Evolutionary conservation across 2,888 invertebrate species (phyloP).

Genomic region (Falcaria lacertinaria): DNA sequence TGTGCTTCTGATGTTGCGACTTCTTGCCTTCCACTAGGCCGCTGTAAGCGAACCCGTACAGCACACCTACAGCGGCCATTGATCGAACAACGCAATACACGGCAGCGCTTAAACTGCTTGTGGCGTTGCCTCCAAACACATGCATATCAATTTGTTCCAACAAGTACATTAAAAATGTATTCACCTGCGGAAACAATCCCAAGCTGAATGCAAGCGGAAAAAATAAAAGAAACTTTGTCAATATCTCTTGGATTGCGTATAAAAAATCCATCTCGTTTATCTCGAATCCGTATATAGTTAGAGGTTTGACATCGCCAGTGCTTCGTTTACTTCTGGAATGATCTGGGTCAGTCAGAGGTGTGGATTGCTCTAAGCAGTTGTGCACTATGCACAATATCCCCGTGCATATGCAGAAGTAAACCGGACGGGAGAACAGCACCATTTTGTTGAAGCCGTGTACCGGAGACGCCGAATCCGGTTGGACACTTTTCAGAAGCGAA

Average conservation of each 20-base stretch:
- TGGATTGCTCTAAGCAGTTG: slow-evolving; percentile 50
- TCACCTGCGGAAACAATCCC: slow-evolving; percentile 97
- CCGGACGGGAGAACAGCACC: slow-evolving; percentile 95
- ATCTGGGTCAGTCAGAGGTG: slow-evolving; percentile 32
- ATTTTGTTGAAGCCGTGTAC: slow-evolving; percentile 98
- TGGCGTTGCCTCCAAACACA: slow-evolving; percentile 92
- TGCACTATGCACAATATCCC: slow-evolving; percentile 72
- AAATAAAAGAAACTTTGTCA: slow-evolving; percentile 89
- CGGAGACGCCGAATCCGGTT: slow-evolving; percentile 99
- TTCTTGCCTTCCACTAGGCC: slow-evolving; percentile 90
- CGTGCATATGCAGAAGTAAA: slow-evolving; percentile 94
- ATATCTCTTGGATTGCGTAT: slow-evolving; percentile 83
- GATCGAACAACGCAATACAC: slow-evolving; percentile 91
- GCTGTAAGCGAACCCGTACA: slow-evolving; percentile 94
- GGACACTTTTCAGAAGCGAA: slow-evolving; percentile 97
- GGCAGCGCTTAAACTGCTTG: slow-evolving; percentile 90
- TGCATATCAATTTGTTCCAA: slow-evolving; percentile 97
- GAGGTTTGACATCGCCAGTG: slow-evolving; percentile 39
- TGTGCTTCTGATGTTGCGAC: slow-evolving; percentile 86
- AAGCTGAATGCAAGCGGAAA: slow-evolving; percentile 97
- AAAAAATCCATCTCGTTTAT: slow-evolving; percentile 81
- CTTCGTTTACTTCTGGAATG: slow-evolving; percentile 49
- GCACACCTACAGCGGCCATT: slow-evolving; percentile 85
- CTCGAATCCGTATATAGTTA: slow-evolving; percentile 70
- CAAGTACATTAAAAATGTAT: slow-evolving; percentile 97